Conservation (phyloP, 2,888 invertebrate species). For the Ptycholaimellus sp. region DNA sequence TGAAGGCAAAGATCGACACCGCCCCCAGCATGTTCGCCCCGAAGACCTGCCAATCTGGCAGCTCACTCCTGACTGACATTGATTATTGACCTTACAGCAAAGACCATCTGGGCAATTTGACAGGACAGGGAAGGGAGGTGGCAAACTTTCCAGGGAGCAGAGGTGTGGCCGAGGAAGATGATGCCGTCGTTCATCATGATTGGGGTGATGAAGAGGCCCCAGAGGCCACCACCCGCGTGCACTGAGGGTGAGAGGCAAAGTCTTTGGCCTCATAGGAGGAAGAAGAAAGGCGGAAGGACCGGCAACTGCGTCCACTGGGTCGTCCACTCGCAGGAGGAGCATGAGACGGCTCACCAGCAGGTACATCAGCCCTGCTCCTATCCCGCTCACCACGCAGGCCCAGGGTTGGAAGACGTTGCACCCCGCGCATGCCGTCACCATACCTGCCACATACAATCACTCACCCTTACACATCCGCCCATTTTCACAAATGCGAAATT, state of each 20-base stretch:
- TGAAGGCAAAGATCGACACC: slow-evolving; percentile 26
- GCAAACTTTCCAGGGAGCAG: too few relatives aligned
- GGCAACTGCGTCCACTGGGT: slow-evolving; percentile 31
- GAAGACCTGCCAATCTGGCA: slow-evolving; percentile 15
- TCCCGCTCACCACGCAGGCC: slow-evolving; percentile 26
- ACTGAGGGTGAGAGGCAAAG: slow-evolving; percentile 11
- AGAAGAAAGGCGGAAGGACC: slow-evolving; percentile 6
- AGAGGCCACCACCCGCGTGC: slow-evolving; percentile 31
- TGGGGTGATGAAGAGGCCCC: slow-evolving; percentile 28
- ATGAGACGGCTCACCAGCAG: slow-evolving; percentile 16
- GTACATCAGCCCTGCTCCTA: slow-evolving; percentile 26
- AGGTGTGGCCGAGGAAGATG: slow-evolving; percentile 1
- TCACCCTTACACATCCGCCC: too few relatives aligned
- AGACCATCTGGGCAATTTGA: too few relatives aligned
- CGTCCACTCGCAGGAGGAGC: slow-evolving; percentile 21
- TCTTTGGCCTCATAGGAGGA: background rate
- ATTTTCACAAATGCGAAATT: too few relatives aligned
- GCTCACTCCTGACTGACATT: background rate
- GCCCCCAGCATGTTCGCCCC: slow-evolving; percentile 27
- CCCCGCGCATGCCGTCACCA: slow-evolving; percentile 29
- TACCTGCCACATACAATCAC: slow-evolving; percentile 7
- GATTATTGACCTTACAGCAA: too few relatives aligned
- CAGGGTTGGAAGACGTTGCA: slow-evolving; percentile 27
- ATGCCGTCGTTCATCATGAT: slow-evolving; percentile 17
- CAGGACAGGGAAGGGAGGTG: too few relatives aligned